Evolutionary conservation across 2,797 vertebrate species (phyloP), one percentile per base, ranked within the genome.

Genomic region (Dicrostonyx torquatus): DNA sequence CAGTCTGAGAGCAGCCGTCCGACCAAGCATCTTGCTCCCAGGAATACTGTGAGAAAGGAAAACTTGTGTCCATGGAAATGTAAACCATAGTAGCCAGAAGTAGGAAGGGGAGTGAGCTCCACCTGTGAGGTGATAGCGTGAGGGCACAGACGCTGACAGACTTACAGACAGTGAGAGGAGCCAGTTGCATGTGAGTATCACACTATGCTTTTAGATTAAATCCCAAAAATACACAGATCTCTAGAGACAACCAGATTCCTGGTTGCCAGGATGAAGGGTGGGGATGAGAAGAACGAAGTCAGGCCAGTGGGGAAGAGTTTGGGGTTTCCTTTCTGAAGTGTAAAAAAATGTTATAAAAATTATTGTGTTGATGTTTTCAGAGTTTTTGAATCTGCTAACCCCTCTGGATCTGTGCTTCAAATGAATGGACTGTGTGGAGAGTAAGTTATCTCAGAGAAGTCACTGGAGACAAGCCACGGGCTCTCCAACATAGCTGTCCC

Each of bases 281-380:
- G 58, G 10, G 45, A 17, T 13, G 20, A 24, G 34, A 45, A 83
- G 26, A 83, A 83, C 45, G 64, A n/a, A 17, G 82, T 13, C 1
- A 3, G 17, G 20, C 1, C 37, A 31, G 62, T 20, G 34, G 5
- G 40, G 43, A 45, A 86, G 5, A 20, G n/a, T 1, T 1, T 12
- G 15, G 15, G 45, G 6, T 20, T 79, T 88, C 66, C 66, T 64
- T 89, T 72, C 0, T 18, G 43, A 70, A 13, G 37, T 34, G 37
- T 72, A 62, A 53, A 53, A 64, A 82, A 62, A 37, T 37, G 5
- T 90, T 82, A 72, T 75, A n/a, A 26, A 64, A 62, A 66, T 43
- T 6, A 37, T 13, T 12, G 18, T 29, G 8, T 18, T 1, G 0
- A 34, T 26, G 29, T 34, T 6, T 62, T 15, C 18, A 37, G 1